Evolutionary conservation across 2,888 invertebrate species (phyloP).

Genomic region (Drosophila planitibia): DNA sequence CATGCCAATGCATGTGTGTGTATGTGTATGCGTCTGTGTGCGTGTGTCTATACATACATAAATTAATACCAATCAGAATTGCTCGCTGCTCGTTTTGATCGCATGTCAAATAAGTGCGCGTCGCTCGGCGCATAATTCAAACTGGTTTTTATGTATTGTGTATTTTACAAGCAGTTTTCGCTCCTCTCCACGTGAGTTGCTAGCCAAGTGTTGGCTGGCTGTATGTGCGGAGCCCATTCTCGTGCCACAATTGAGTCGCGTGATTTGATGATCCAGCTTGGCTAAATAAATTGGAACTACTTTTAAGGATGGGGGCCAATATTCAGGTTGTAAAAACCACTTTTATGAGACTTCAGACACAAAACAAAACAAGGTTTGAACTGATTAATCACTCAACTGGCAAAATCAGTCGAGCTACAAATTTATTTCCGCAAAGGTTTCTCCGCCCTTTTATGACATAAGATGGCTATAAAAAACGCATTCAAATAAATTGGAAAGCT

Average conservation of each 20-base stretch:
- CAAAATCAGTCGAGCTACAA: neutral
- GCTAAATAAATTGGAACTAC: slow-evolving; percentile 24
- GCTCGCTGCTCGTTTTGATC: slow-evolving; percentile 61
- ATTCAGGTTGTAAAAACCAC: neutral
- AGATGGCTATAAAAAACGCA: neutral
- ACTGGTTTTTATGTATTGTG: slow-evolving; percentile 62
- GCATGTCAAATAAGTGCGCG: slow-evolving; percentile 73
- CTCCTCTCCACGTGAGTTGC: slow-evolving; percentile 49
- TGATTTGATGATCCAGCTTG: slow-evolving; percentile 37
- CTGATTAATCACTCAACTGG: slow-evolving; percentile 1
- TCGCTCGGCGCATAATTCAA: slow-evolving; percentile 64
- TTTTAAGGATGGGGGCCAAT: neutral
- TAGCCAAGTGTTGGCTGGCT: slow-evolving; percentile 6
- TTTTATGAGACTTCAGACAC: slow-evolving; percentile 2
- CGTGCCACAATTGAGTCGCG: slow-evolving; percentile 9
- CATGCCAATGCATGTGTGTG: neutral
- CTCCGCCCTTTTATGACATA: neutral
- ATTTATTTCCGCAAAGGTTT: neutral
- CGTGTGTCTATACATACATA: slow-evolving; percentile 49
- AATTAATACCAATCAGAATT: slow-evolving; percentile 70
- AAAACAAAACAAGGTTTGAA: neutral
- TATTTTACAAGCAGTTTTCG: slow-evolving; percentile 23
- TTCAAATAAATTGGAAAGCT: neutral
- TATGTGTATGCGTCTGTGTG: neutral
- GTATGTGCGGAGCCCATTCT: slow-evolving; percentile 9